Base-by-base conservation (phyloP, 2,888 invertebrate species). In the Galeruca laticollis region DNA sequence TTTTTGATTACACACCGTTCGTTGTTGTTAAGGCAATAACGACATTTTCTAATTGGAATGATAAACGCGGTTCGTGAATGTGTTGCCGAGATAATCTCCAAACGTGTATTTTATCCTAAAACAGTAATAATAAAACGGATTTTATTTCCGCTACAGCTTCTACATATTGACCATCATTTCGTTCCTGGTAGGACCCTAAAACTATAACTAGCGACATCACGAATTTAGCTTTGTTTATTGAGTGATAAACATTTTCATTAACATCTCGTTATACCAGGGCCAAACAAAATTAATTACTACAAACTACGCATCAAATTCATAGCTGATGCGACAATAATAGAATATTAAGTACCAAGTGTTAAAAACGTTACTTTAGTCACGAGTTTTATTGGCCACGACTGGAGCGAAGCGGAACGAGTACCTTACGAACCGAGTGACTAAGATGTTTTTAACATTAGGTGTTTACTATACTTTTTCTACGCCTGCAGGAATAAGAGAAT, bases 191-290 rank as follows among this genome's bases (percentile, higher is more conserved):
- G 74, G 73, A 73, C 76, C 77, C 76, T 73, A 75, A n/a, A 75
- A 75, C 73, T 71, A 75, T 74, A 75, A 72, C 75, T 71, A 70
- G 75, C 76, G 77, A 78, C 79, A 77, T 75, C 75, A 75, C 76
- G 76, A 76, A 78, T 78, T 77, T 75, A 75, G 77, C 78, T 77
- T 82, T 82, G 82, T 84, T 85, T 84, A 84, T 84, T 79, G 84
- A 82, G 84, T 84, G 84, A 84, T 84, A 85, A 84, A 85, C 80
- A 81, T 82, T 78, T 81, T 80, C 79, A 79, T 80, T 79, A 47
- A 47, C 47, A 82, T 79, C 81, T 83, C 84, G 83, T 84, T 85
- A 84, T 47, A 47, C 83, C 47, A 47, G 47, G 47, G 9, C 15
- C 18, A 18, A 47, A 47, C 47, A 47, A 15, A 47, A 47, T 47